These are phyloP conservation scores for Tragelaphus eurycerus DNA, from an alignment of 2,797 vertebrate genomes.

Conservation along the genomic window DNA sequence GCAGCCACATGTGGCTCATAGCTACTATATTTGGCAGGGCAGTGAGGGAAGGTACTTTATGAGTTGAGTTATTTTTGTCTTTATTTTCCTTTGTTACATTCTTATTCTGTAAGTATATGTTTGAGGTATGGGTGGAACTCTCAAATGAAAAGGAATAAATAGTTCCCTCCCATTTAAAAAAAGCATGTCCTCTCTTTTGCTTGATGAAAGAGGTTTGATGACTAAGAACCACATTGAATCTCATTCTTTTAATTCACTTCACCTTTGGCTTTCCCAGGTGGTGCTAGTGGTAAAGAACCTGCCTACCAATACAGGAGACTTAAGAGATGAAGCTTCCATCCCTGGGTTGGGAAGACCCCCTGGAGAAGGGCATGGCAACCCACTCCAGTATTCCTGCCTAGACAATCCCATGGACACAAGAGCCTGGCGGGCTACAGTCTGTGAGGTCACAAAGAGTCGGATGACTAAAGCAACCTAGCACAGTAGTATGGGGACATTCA, in stretches of 20 bases:
- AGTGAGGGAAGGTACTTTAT: neutral
- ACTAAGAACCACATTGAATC: neutral
- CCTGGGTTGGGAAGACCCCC: neutral
- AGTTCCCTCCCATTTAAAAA: neutral
- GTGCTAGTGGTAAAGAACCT: neutral
- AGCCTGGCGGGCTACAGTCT: neutral
- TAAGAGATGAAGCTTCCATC: neutral
- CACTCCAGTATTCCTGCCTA: neutral
- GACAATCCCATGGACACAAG: neutral
- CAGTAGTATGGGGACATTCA: neutral
- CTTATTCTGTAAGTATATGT: neutral
- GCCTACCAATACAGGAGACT: neutral
- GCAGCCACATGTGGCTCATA: neutral
- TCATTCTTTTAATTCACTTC: neutral
- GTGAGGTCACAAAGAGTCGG: neutral
- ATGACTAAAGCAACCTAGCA: neutral
- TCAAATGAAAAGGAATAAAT: neutral
- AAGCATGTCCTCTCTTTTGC: neutral
- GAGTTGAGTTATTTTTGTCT: neutral
- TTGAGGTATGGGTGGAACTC: neutral
- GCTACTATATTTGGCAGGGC: neutral
- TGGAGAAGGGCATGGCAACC: neutral
- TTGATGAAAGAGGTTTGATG: neutral
- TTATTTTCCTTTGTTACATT: slow-evolving; percentile 12
- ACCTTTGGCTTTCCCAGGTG: neutral